Conservation (phyloP, 2,888 invertebrate species). For the Hipparchia semele region DNA sequence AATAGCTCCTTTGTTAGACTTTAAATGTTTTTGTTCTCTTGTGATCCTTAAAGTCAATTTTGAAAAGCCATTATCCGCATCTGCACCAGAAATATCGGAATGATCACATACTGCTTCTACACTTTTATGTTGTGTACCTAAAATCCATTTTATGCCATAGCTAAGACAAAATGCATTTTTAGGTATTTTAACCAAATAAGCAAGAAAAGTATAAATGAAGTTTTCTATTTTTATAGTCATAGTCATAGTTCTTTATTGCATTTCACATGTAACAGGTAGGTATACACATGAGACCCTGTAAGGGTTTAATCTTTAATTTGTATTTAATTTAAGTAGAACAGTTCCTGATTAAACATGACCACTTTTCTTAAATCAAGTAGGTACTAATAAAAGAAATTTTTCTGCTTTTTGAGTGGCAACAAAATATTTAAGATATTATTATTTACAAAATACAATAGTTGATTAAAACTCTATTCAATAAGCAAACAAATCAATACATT, state of each 20-base stretch:
- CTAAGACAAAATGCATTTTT: slow-evolving; percentile 17
- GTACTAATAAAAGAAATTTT: no score
- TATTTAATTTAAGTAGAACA: no score
- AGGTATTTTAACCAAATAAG: background rate
- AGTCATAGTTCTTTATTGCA: no score
- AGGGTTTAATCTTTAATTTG: no score
- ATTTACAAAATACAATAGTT: background rate
- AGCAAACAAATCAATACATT: no score
- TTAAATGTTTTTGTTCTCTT: slow-evolving; percentile 50
- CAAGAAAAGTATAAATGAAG: background rate
- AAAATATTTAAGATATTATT: no score
- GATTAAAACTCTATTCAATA: background rate
- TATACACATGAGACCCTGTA: no score
- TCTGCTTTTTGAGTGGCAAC: no score
- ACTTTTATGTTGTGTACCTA: slow-evolving; percentile 51
- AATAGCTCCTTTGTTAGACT: slow-evolving; percentile 33
- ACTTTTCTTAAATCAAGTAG: no score
- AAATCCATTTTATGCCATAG: slow-evolving; percentile 39
- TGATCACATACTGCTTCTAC: slow-evolving; percentile 53
- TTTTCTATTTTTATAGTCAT: no score
- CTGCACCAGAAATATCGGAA: slow-evolving; percentile 65
- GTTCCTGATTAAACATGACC: no score
- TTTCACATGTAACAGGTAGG: no score
- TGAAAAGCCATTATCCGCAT: slow-evolving; percentile 55
- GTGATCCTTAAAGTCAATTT: slow-evolving; percentile 44